Percentiles rank a stretch among this genome's conserved stretches.
phyloP scores from a whole-genome alignment of 2,797 vertebrate species.

The Arremon brunneinucha region DNA sequence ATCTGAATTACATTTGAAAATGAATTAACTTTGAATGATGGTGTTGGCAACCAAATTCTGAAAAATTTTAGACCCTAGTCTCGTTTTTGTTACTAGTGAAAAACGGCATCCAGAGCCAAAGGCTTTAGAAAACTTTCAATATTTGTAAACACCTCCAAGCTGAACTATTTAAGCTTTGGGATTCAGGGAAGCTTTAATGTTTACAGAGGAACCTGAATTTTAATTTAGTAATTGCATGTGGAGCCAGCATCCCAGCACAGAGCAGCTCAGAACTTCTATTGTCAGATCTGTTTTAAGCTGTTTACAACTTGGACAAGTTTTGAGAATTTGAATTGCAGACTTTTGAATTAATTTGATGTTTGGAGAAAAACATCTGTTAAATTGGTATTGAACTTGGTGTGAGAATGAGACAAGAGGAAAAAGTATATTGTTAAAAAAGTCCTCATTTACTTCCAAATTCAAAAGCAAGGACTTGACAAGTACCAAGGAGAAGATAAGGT shows the following conservation, averaged over 20 bases:
- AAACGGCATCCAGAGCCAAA: not conserved
- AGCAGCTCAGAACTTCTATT: not conserved
- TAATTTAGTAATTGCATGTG: not conserved
- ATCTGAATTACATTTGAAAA: conserved; percentile 6
- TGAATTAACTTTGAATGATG: not conserved
- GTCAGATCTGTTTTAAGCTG: not conserved
- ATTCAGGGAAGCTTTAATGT: not conserved
- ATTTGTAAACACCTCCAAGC: not conserved
- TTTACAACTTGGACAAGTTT: not conserved
- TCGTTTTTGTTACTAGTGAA: not conserved
- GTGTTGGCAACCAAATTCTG: not conserved
- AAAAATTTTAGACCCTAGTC: not conserved
- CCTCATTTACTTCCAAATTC: not conserved
- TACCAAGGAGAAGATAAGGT: not conserved
- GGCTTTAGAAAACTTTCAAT: not conserved
- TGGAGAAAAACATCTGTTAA: not conserved
- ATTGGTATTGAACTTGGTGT: not conserved
- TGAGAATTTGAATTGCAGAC: not conserved
- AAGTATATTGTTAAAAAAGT: not conserved
- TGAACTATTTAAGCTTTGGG: not conserved
- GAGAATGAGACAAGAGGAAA: not conserved
- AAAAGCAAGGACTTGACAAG: not conserved
- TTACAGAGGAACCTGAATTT: not conserved
- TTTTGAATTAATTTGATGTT: not conserved
- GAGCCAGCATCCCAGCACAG: not conserved